Percentiles rank a stretch among this genome's conserved stretches.
phyloP scores from a whole-genome alignment of 2,113 vertebrate genomes.

The Hemiscyllium ocellatum region DNA sequence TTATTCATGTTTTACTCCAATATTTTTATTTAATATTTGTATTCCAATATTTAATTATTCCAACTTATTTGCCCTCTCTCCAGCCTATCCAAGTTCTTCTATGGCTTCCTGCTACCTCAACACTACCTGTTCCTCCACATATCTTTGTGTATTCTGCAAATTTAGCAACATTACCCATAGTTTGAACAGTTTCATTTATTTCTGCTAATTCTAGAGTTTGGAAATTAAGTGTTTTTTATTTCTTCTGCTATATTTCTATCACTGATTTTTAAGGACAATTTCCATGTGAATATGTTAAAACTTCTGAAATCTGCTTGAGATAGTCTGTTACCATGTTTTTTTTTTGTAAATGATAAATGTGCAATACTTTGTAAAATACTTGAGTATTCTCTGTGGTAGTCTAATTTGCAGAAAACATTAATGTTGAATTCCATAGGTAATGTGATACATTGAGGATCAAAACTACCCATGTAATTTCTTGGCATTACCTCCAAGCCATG shows the following conservation, averaged over 20 bases:
- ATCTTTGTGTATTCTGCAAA: too few relatives aligned
- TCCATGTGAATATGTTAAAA: neutral
- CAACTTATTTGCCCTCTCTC: too few relatives aligned
- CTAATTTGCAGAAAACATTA: neutral
- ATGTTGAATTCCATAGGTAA: neutral
- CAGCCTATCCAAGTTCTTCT: too few relatives aligned
- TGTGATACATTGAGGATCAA: neutral
- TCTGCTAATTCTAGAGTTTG: neutral
- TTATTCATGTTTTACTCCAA: too few relatives aligned
- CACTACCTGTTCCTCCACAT: too few relatives aligned
- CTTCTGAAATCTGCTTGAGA: neutral
- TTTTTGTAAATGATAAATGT: neutral
- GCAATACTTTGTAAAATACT: neutral
- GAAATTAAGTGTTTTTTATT: neutral
- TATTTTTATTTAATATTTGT: too few relatives aligned
- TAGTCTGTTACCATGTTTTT: neutral
- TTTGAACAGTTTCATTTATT: neutral
- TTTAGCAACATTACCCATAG: too few relatives aligned
- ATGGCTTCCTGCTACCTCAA: too few relatives aligned
- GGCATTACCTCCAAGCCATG: neutral
- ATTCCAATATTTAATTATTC: too few relatives aligned
- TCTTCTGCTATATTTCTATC: neutral
- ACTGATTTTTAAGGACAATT: neutral
- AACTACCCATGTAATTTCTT: neutral
- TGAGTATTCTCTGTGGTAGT: neutral